Base-by-base conservation (phyloP, 2,113 vertebrate species). In the Sphyrna mokarran region DNA sequence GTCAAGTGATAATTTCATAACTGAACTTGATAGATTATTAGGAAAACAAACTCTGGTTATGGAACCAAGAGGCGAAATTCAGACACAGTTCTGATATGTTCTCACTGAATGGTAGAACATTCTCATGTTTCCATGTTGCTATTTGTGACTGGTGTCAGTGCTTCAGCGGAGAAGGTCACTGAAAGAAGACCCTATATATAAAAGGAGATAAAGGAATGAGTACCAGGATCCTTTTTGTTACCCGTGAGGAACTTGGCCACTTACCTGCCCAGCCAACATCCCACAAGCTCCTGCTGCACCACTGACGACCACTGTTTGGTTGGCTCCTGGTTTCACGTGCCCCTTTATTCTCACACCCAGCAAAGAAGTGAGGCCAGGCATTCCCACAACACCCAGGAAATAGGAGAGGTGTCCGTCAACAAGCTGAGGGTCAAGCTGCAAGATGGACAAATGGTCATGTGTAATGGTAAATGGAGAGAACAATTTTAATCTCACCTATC, bases 221-320 rank as follows among this genome's bases (percentile, higher is more conserved):
- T 29, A 33, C 48, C 8, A 2, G 48, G 48, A 10, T 89, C 72
- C 26, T 76, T 76, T 33, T 69, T 0, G 61, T 94, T 94, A 90
- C 26, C 83, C 78, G 33, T 0, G 89, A 22, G 33, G 11, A 0
- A 29, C 0, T 26, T 69, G 69, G 16, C 54, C 22, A 29, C 96
- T 96, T 96, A 99, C 99, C 99, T 99, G 99, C 66, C 99, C 99
- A 0, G 99, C 99, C 96, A 99, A 96, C 70, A 98, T 99, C 86
- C 99, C 99, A 43, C 99, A 99, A 76, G 98, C 98, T 5, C 99
- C 99, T 0, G 98, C 99, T 3, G 99, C 99, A 0, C 99, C 99
- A 5, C 99, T 99, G 96, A 99, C 97, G 96, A 99, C 99, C 98
- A 99, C 98, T 0, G 98, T 99, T 97, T 99, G 99, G 95, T 98